phyloP scores from a whole-genome alignment of 2,888 invertebrate genomes.

The Podotricha telesiphe region DNA sequence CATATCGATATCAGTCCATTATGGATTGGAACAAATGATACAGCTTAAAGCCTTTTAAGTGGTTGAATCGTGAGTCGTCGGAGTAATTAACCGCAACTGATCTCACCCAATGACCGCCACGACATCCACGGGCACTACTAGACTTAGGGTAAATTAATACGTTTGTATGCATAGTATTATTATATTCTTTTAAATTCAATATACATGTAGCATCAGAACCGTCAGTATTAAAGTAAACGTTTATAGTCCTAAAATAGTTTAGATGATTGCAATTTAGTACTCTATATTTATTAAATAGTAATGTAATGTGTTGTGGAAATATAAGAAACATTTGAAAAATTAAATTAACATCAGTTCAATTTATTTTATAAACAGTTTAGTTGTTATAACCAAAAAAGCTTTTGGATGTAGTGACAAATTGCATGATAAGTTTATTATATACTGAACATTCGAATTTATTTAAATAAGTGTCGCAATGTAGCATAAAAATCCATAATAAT shows the following conservation, averaged over 20 bases:
- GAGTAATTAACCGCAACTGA: constrained; percentile 74
- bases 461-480: constrained; percentile 50
- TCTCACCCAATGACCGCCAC: constrained; percentile 61
- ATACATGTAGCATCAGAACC: too few relatives aligned
- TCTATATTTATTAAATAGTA: background rate
- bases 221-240: background rate
- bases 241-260: too few relatives aligned
- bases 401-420: constrained; percentile 76
- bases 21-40: constrained; percentile 75
- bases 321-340: constrained; percentile 6
- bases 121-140: constrained; percentile 29
- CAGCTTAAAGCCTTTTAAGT: constrained; percentile 79
- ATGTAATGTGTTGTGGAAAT: background rate
- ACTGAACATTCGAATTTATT: constrained; percentile 54
- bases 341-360: constrained; percentile 34
- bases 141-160: constrained; percentile 21
- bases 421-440: constrained; percentile 70
- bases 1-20: constrained; percentile 76
- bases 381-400: constrained; percentile 59
- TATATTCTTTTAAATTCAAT: too few relatives aligned
- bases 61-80: constrained; percentile 75
- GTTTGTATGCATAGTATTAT: background rate
- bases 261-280: background rate
- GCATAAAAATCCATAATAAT: constrained; percentile 16
- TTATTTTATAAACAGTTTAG: constrained; percentile 41